Percentiles rank a stretch among this genome's conserved stretches.
Conservation (phyloP, 92 coral and sea anemone species). For the Epizoanthus rinbou region DNA sequence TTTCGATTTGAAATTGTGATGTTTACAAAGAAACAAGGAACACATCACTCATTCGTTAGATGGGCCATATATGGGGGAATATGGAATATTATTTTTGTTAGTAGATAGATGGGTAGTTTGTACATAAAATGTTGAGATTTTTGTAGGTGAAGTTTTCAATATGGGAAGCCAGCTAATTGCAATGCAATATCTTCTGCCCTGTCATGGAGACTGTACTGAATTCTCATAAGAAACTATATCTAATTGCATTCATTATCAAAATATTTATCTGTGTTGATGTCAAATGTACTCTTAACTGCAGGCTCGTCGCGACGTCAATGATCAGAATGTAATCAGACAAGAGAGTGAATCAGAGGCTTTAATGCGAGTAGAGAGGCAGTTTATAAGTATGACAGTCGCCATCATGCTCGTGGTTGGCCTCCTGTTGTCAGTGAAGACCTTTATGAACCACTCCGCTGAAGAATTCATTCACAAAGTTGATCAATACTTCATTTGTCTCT, state of each 20-base stretch:
- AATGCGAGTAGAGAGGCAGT: constrained; percentile 91
- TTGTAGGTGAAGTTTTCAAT: too few species aligned
- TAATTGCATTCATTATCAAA: background rate
- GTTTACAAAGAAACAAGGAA: too few species aligned
- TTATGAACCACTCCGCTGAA: constrained; percentile 59
- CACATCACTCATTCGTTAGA: too few species aligned
- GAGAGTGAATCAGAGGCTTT: constrained; percentile 75
- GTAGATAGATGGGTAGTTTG: too few species aligned
- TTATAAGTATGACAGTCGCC: constrained; percentile 77
- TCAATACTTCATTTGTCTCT: constrained; percentile 75
- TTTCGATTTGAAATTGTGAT: too few species aligned
- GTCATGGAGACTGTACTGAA: too few species aligned
- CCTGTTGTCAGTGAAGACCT: constrained; percentile 61
- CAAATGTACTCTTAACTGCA: constrained; percentile 18
- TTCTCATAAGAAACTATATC: too few species aligned
- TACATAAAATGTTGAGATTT: too few species aligned
- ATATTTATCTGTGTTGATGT: background rate
- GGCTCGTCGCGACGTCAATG: constrained; percentile 75
- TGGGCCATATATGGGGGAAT: too few species aligned
- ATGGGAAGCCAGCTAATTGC: too few species aligned
- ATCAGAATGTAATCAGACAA: constrained; percentile 74
- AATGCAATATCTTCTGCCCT: too few species aligned
- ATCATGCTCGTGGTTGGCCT: constrained; percentile 78
- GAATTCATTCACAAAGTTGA: constrained; percentile 59
- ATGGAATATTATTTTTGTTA: too few species aligned